These are phyloP conservation scores for Panagrolaimus sp. DNA, from an alignment of 1,140 invertebrate genomes.

Conservation along the genomic window DNA sequence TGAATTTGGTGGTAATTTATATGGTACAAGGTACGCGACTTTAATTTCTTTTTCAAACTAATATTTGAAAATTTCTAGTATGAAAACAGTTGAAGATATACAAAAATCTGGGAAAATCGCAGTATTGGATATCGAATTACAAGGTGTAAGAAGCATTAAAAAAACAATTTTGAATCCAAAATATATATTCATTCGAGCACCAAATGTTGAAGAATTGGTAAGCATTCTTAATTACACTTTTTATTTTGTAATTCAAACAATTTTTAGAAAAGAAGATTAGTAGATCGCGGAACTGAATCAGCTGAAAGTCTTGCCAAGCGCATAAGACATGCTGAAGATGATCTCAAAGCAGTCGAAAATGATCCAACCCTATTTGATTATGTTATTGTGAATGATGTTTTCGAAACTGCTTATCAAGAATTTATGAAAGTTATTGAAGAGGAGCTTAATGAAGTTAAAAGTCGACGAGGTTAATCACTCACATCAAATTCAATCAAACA, in stretches of 20 bases:
- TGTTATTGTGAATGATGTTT: conserved; percentile 80
- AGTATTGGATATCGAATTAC: conserved; percentile 88
- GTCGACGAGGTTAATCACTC: neutral
- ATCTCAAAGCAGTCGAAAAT: conserved; percentile 73
- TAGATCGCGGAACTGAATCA: conserved; percentile 72
- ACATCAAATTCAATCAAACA: neutral
- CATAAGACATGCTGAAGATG: conserved; percentile 68
- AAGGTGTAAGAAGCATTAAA: conserved; percentile 89
- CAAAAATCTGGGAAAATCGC: conserved; percentile 75
- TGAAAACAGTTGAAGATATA: conserved; percentile 76
- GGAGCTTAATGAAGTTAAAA: conserved; percentile 31
- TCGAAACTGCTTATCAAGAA: conserved; percentile 78
- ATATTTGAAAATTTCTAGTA: conserved; percentile 64
- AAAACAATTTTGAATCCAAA: conserved; percentile 74
- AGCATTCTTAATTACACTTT: no score
- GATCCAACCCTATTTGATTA: conserved; percentile 78
- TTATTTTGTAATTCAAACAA: no score
- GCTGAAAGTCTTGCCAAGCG: conserved; percentile 82
- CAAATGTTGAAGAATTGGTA: conserved; percentile 68
- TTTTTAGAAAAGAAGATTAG: conserved; percentile 70
- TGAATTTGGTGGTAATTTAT: conserved; percentile 83
- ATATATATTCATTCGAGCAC: conserved; percentile 87
- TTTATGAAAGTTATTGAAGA: conserved; percentile 60
- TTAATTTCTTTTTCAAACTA: neutral
- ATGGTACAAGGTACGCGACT: conserved; percentile 77